Evolutionary conservation across 2,797 vertebrate species (phyloP), one percentile per base, ranked within the genome.

Genomic region (Anisognathus igniventris): DNA sequence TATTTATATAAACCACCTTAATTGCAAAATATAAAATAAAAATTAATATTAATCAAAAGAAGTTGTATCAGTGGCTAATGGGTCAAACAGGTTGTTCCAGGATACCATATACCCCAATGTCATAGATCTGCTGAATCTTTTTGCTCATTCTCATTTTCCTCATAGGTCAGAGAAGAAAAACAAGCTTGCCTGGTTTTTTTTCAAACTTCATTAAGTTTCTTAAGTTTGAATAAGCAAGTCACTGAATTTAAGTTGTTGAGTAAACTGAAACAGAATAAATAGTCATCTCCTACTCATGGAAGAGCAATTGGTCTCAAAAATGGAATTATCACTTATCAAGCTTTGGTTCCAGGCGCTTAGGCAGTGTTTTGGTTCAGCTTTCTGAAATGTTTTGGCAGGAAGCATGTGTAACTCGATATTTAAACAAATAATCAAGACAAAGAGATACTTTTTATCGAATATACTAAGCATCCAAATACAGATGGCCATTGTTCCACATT

Each of bases 81-180:
- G 8, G 33, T 86, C 77, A 86, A 92, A 88, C 10, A 88, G 70
- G 50, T 88, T 86, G 45, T 83, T 93, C 31, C 54, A 86, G 86
- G 76, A 75, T 57, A 90, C 6, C 40, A 56, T 70, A 66, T 35
- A 88, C 8, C 47, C 56, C 51, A 72, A 21, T 35, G 53, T 0
- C 23, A 14, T 51, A 91, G 70, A 88, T 80, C 70, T 92, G 51
- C 78, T 78, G 62, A 31, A 81, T 95, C 76, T 90, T 88, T 88
- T 73, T 44, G 73, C 62, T 92, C 33, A 72, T 75, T 62, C 48
- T 92, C 72, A n/a, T 95, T 93, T 91, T 88, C 50, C 31, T 83
- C 33, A 54, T 37, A 68, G 35, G 62, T 12, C 42, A 64, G 79
- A 88, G 75, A 19, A 77, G 61, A 80, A 94, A 92, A 95, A 73